These are phyloP conservation scores for Hirundichthys speculiger DNA, from an alignment of 2,113 vertebrate species.

Conservation along the genomic window DNA sequence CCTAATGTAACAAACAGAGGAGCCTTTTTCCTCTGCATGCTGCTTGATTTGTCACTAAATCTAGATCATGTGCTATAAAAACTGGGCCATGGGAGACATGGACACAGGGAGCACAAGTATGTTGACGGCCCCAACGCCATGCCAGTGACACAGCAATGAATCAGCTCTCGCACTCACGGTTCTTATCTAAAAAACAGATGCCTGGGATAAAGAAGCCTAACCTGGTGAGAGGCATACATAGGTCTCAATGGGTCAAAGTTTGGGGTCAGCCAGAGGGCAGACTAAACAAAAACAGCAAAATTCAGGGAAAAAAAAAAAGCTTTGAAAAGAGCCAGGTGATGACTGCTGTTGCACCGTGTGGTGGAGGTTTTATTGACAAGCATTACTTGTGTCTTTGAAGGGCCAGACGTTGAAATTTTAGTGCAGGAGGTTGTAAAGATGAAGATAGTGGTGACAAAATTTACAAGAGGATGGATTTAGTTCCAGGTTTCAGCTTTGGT, in stretches of 20 bases:
- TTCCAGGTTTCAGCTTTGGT: neutral
- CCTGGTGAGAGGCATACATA: constrained; percentile 33
- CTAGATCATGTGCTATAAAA: constrained; percentile 62
- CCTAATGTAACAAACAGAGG: constrained; percentile 76
- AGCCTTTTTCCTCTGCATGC: constrained; percentile 23
- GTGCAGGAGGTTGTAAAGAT: constrained; percentile 28
- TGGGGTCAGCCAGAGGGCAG: constrained; percentile 51
- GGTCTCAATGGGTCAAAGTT: constrained; percentile 58
- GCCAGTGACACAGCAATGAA: constrained; percentile 73
- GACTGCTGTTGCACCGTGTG: neutral
- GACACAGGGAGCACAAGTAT: constrained; percentile 43
- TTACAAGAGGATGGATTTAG: constrained; percentile 12
- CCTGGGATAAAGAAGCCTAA: constrained; percentile 38
- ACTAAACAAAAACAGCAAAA: constrained; percentile 44
- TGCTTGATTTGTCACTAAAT: constrained; percentile 72
- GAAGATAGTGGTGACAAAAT: neutral
- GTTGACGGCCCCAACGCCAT: constrained; percentile 52
- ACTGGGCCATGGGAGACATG: constrained; percentile 32
- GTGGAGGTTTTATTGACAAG: constrained; percentile 22
- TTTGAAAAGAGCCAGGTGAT: constrained; percentile 33
- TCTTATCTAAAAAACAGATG: constrained; percentile 80
- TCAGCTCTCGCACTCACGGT: constrained; percentile 47
- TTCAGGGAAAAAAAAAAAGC: neutral
- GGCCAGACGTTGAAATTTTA: constrained; percentile 20
- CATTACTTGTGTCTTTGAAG: constrained; percentile 24